Base-by-base conservation (phyloP, 2,888 invertebrate species). In the Drosophila kambysellisi region DNA sequence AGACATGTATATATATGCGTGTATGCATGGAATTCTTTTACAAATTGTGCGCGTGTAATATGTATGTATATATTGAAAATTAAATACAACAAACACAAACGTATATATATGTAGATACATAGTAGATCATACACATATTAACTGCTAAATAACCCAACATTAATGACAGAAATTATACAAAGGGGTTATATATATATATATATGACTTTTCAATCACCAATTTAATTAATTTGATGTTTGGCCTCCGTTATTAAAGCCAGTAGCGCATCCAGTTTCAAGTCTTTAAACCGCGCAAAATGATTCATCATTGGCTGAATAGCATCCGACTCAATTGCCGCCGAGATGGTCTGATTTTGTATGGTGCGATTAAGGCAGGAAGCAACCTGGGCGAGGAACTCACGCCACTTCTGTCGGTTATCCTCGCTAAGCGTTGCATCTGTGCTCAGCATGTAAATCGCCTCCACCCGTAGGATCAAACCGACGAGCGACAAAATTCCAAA, bases 401-500 rank as follows among this genome's bases (percentile, higher is more conserved):
- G 87, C 93, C 93, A 93, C 39, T 83, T 83, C 37, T 89, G 78
- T 69, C 88, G 89, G 70, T 90, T 91, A 35, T 78, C 83, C 58
- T 82, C 84, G 39, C 70, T 88, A 29, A 90, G 77, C 4, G 90
- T 91, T 32, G 52, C 17, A 66, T 92, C 93, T 41, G 58, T 75
- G 52, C 57, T 70, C 37, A 82, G 72, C 41, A 83, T 81, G 70
- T 93, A 93, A 51, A 93, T 90, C 54, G 89, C 83, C 81, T 93
- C 93, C 39, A 92, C 91, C 64, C 92, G 91, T 51, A 92, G 66
- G 72, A 93, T 91, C 52, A 93, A 81, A 56, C 91, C 91, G 56
- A 93, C 92, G 37, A 93, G 79, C 58, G 93, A 92, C 58, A 93
- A 91, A 70, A 93, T 92, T 39, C 92, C 93, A 77, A 93, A 93